These are phyloP conservation scores for Syngnathus typhle DNA, from an alignment of 2,113 vertebrate species.

Conservation along the genomic window DNA sequence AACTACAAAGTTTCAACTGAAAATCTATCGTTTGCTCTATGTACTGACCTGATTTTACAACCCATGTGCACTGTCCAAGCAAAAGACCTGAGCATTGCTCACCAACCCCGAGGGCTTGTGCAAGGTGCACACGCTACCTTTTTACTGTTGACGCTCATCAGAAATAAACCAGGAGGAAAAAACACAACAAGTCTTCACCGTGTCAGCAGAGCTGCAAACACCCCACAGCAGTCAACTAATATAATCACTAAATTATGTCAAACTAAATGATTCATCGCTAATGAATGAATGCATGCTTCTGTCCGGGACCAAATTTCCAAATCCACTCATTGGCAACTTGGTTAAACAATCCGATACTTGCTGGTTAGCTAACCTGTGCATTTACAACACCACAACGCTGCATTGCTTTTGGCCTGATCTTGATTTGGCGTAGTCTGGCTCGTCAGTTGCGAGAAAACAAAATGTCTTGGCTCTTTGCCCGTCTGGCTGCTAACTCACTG, in stretches of 20 bases:
- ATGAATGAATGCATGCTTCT: too few species aligned
- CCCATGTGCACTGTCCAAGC: not conserved
- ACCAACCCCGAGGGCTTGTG: conserved; percentile 21
- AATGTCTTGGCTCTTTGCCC: too few species aligned
- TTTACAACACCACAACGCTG: too few species aligned
- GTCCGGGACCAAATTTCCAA: too few species aligned
- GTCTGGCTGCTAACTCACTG: too few species aligned
- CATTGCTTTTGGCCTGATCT: too few species aligned
- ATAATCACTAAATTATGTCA: not conserved
- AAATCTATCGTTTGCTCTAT: not conserved
- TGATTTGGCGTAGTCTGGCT: too few species aligned
- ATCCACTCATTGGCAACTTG: too few species aligned
- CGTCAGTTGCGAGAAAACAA: too few species aligned
- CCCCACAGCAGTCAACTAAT: not conserved
- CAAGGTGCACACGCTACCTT: not conserved
- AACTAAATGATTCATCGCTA: too few species aligned
- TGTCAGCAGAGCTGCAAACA: not conserved
- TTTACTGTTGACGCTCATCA: conserved; percentile 6
- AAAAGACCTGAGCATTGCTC: conserved; percentile 1
- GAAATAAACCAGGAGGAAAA: not conserved
- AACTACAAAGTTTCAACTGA: not conserved
- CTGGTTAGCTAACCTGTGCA: too few species aligned
- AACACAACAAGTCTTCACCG: not conserved
- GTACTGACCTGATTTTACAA: not conserved
- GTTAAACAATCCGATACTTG: too few species aligned